These are phyloP conservation scores for Eupeodes luniger DNA, from an alignment of 2,888 invertebrate genomes.

Conservation along the genomic window DNA sequence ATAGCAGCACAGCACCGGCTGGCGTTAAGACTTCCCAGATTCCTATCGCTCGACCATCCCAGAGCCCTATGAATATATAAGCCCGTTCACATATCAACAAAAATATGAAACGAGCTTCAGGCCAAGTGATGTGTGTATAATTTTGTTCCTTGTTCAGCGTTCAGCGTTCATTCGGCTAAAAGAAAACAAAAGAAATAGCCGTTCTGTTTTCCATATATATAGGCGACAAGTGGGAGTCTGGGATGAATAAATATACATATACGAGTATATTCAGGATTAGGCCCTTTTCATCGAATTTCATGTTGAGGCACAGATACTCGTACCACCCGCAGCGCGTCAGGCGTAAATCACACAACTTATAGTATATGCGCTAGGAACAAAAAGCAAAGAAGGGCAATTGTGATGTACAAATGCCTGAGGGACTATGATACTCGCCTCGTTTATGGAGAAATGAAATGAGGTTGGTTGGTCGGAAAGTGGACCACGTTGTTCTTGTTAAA, in stretches of 20 bases:
- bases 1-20: neutral
- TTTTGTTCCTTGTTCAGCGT: too few relatives aligned
- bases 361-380: neutral
- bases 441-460: slow-evolving; percentile 1
- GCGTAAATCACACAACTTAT: neutral
- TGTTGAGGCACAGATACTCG: neutral
- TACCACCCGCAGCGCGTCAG: slow-evolving; percentile 1
- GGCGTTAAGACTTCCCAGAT: slow-evolving; percentile 32
- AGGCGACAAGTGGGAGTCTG: slow-evolving; percentile 37
- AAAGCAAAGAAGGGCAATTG: slow-evolving; percentile 19
- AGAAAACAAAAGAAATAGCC: slow-evolving; percentile 29
- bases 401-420: slow-evolving; percentile 8
- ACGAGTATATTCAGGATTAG: slow-evolving; percentile 32
- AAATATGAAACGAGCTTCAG: slow-evolving; percentile 49
- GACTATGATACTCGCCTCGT: neutral
- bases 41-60: slow-evolving; percentile 33
- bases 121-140: slow-evolving; percentile 39
- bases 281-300: slow-evolving; percentile 44
- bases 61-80: slow-evolving; percentile 65
- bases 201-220: neutral
- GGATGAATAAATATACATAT: slow-evolving; percentile 19
- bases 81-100: slow-evolving; percentile 64
- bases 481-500: slow-evolving; percentile 38
- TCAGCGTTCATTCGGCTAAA: neutral
- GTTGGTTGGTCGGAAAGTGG: slow-evolving; percentile 45